Conservation (phyloP, 2,888 invertebrate genomes). For the Leptopilina myrica region DNA sequence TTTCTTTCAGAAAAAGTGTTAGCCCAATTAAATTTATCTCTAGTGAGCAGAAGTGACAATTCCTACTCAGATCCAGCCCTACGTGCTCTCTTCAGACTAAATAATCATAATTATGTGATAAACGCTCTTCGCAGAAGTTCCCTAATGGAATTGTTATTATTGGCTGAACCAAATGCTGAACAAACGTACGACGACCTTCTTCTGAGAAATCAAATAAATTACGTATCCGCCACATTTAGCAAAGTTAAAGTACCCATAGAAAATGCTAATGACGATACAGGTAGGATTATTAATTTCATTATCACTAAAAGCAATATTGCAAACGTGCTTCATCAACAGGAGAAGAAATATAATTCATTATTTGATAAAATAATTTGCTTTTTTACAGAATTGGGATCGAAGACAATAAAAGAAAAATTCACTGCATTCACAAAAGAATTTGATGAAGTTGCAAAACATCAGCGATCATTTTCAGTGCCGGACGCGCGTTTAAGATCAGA, state of each 20-base stretch:
- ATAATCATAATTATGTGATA: constrained; percentile 96
- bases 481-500: constrained; percentile 93
- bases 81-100: constrained; percentile 92
- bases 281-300: constrained; percentile 54
- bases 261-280: constrained; percentile 70
- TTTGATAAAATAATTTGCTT: constrained; percentile 18
- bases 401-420: constrained; percentile 72
- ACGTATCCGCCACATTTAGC: constrained; percentile 70
- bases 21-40: constrained; percentile 91
- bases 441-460: constrained; percentile 90
- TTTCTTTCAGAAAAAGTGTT: constrained; percentile 87
- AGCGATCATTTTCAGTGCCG: constrained; percentile 94
- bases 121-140: constrained; percentile 92
- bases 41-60: constrained; percentile 93
- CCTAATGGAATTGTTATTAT: constrained; percentile 87
- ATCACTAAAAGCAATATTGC: too few species aligned
- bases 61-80: constrained; percentile 89
- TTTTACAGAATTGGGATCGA: constrained; percentile 78
- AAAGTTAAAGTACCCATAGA: constrained; percentile 71
- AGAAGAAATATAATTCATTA: neutral
- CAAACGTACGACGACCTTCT: constrained; percentile 88
- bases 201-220: constrained; percentile 68
- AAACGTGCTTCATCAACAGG: neutral
- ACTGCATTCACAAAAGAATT: constrained; percentile 95
- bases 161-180: constrained; percentile 92